These are phyloP conservation scores for Macaria notata DNA, from an alignment of 2,888 invertebrate species.

Conservation along the genomic window DNA sequence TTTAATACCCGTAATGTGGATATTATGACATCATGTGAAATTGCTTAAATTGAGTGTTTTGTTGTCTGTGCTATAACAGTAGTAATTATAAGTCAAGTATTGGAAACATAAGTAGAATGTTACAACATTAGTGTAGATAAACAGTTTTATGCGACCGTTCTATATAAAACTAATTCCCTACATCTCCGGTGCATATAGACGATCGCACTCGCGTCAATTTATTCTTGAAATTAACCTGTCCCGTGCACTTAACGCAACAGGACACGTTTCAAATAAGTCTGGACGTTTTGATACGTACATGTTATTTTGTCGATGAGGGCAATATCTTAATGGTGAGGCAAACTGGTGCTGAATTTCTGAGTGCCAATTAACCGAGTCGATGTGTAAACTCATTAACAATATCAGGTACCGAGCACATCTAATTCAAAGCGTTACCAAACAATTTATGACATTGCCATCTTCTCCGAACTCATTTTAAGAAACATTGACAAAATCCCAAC, in stretches of 20 bases:
- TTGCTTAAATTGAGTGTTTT: too few relatives aligned
- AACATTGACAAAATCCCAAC: too few relatives aligned
- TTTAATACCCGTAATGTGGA: too few relatives aligned
- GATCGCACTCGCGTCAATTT: conserved; percentile 64
- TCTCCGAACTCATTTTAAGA: too few relatives aligned
- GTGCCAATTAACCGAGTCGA: conserved; percentile 11
- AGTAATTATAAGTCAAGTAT: too few relatives aligned
- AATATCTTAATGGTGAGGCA: conserved; percentile 19
- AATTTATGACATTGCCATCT: too few relatives aligned
- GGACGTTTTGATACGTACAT: conserved; percentile 20
- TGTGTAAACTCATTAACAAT: conserved; percentile 3
- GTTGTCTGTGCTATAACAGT: too few relatives aligned
- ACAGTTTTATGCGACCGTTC: not conserved
- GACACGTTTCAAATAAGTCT: conserved; percentile 55
- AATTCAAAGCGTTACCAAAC: not conserved
- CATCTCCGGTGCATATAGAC: conserved; percentile 46
- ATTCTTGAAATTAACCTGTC: conserved; percentile 79
- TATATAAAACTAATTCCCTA: conserved; percentile 6
- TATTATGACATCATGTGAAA: too few relatives aligned
- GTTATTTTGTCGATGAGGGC: conserved; percentile 21
- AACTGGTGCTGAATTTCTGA: conserved; percentile 18
- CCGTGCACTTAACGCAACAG: conserved; percentile 59
- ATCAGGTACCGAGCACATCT: not conserved
- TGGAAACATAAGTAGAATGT: too few relatives aligned
- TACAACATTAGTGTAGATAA: too few relatives aligned